Base-by-base conservation (phyloP, 2,888 invertebrate species). In the Teleogryllus oceanicus region DNA sequence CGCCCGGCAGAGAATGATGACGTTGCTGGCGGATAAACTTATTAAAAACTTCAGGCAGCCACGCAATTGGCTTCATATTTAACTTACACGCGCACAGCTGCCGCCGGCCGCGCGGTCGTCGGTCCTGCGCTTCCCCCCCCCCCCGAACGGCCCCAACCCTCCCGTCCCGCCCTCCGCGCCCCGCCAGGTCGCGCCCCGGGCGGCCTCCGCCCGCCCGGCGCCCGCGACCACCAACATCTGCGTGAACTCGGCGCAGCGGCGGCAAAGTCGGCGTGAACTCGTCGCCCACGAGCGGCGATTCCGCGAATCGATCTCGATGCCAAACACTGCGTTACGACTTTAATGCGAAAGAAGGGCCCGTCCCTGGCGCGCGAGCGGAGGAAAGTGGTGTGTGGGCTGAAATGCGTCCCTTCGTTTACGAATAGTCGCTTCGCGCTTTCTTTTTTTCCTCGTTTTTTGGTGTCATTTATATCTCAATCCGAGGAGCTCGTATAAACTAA, bases 11-110 rank as follows among this genome's bases (percentile, higher is more conserved):
- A 62, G 62, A 62, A 62, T 62, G 5, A 62, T 62, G 4, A 62
- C 62, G 62, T 62, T 62, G 62, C 62, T 62, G 62, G 62, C 62
- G 62, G 62, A 62, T 62, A 62, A 62, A 62, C 62, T 62, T 62
- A 62, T 62, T 62, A 62, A 62, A 62, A 62, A 62, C 62, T 62
- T 62, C 62, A 62, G 62, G 62, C 62, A 62, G 62, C 62, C 4
- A 3, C 5, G 62, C 62, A 62, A 62, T 62, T 62, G 62, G 62
- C 62, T 62, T 62, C 62, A 62, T 62, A 62, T 62, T 62, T 62
- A 62, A 62, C 62, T 62, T 62, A 62, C 62, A 62, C 62, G 62
- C 62, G 62, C 62, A 8, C 62, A 62, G 62, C 62, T 62, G 62
- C 62, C 62, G 62, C 62, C 62, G 62, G 62, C 13, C 62, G 3